phyloP scores from a whole-genome alignment of 2,888 invertebrate species.

The Drosophila atroscutellata region DNA sequence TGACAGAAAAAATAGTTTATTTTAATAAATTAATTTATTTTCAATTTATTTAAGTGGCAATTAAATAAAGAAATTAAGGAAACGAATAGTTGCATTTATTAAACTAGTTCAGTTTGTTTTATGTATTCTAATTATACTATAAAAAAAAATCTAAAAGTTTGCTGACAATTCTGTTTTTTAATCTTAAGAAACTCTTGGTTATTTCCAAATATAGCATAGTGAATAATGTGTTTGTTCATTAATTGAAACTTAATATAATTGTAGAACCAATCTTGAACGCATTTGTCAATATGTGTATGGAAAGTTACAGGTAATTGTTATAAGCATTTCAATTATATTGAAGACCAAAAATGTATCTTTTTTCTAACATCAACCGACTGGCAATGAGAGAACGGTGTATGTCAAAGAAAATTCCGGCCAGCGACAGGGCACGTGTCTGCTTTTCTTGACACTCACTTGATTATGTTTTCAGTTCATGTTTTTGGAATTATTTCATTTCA shows the following conservation, averaged over 20 bases:
- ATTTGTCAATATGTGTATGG: not conserved
- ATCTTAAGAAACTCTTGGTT: not conserved
- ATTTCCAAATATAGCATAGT: not conserved
- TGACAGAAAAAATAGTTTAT: not conserved
- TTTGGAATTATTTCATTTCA: constrained; percentile 78
- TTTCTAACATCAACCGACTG: constrained; percentile 9
- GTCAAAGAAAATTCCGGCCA: constrained; percentile 21
- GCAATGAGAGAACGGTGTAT: not conserved
- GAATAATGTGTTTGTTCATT: not conserved
- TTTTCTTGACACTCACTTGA: constrained; percentile 72
- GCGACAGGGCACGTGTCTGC: constrained; percentile 50
- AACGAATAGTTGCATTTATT: not conserved
- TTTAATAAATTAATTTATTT: not conserved
- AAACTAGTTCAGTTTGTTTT: not conserved
- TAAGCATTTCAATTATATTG: not conserved
- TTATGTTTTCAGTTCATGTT: constrained; percentile 77
- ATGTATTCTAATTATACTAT: not conserved
- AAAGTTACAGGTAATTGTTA: not conserved
- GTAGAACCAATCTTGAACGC: not conserved
- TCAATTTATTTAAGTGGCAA: too few relatives aligned
- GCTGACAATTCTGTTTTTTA: not conserved
- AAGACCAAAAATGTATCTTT: not conserved
- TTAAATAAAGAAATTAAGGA: not conserved
- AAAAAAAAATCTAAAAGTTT: not conserved
- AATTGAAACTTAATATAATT: not conserved